These are phyloP conservation scores for Leptobrachium ailaonicum DNA, from an alignment of 2,113 vertebrate genomes.

Conservation along the genomic window DNA sequence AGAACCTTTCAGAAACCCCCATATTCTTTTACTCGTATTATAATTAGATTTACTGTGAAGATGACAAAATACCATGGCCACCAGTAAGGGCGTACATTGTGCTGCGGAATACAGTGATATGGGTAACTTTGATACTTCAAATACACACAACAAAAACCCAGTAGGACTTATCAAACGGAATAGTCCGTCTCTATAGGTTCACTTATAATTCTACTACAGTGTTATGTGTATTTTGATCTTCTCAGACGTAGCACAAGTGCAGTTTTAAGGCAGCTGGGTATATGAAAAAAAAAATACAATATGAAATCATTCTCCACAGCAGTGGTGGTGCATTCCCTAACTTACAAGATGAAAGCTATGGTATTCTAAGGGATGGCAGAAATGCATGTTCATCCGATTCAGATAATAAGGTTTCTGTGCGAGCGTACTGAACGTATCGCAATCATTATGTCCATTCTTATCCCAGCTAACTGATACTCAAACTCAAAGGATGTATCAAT, in stretches of 20 bases:
- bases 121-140: slow-evolving; percentile 26
- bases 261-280: not conserved
- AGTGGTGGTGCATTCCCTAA: not conserved
- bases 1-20: not conserved
- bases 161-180: slow-evolving; percentile 5
- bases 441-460: too few relatives aligned
- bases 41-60: slow-evolving; percentile 24
- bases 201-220: slow-evolving; percentile 26
- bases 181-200: slow-evolving; percentile 6
- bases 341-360: too few relatives aligned
- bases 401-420: too few relatives aligned
- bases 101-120: slow-evolving; percentile 9
- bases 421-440: too few relatives aligned
- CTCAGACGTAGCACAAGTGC: not conserved
- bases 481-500: too few relatives aligned
- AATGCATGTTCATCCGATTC: too few relatives aligned
- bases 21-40: slow-evolving; percentile 6
- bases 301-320: not conserved
- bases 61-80: slow-evolving; percentile 15
- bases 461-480: too few relatives aligned
- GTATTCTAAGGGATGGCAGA: too few relatives aligned
- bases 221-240: slow-evolving; percentile 16
- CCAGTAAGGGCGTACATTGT: slow-evolving; percentile 3
- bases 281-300: not conserved
- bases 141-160: slow-evolving; percentile 22